phyloP scores from a whole-genome alignment of 2,888 invertebrate genomes.

The Entomobrya proxima region DNA sequence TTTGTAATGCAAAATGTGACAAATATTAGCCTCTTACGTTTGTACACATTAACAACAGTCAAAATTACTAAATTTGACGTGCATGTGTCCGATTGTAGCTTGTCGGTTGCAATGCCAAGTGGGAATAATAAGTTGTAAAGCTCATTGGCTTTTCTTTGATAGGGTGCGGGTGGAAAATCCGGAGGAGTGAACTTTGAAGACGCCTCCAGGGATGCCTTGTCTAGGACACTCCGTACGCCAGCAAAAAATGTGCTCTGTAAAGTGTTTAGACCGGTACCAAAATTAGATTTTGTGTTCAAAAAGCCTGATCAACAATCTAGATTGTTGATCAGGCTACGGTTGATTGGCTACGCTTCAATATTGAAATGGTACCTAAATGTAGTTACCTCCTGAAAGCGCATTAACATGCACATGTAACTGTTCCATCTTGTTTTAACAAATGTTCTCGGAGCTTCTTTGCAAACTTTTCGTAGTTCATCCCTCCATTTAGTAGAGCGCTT shows the following conservation, averaged over 20 bases:
- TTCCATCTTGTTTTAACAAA: background rate
- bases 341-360: too few species aligned
- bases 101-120: background rate
- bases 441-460: background rate
- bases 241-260: background rate
- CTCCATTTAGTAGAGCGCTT: slow-evolving; percentile 17
- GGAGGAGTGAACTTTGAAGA: background rate
- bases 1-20: background rate
- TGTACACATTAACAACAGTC: background rate
- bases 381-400: background rate
- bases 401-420: background rate
- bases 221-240: background rate
- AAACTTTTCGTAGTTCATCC: slow-evolving; percentile 12
- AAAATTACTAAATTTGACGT: background rate
- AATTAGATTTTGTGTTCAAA: background rate
- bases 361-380: background rate
- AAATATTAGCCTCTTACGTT: background rate
- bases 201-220: background rate
- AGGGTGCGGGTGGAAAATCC: background rate
- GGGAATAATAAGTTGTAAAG: background rate
- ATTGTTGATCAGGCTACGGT: background rate
- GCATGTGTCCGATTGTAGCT: background rate
- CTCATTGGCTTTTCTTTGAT: background rate
- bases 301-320: background rate
- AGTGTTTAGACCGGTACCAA: background rate